Evolutionary conservation across 2,113 vertebrate species (phyloP).

Genomic region (Aix galericulata): DNA sequence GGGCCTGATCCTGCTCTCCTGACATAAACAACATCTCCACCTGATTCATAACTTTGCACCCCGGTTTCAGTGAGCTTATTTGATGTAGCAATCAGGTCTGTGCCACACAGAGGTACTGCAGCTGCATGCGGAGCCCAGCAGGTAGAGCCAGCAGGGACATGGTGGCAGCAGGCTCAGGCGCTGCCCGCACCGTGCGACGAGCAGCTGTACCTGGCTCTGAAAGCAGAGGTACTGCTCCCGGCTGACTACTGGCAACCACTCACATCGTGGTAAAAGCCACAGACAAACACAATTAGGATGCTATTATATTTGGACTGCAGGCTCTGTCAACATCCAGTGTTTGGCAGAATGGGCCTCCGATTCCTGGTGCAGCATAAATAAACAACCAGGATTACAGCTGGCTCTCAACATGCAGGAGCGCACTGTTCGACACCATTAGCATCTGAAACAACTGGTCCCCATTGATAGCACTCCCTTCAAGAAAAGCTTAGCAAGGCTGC

Average conservation of each 20-base stretch:
- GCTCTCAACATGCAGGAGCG: not conserved
- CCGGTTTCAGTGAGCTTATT: not conserved
- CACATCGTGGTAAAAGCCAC: not conserved
- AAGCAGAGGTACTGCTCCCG: not conserved
- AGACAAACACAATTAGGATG: not conserved
- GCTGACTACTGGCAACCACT: not conserved
- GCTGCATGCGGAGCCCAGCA: not conserved
- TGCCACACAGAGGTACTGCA: not conserved
- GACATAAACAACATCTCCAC: not conserved
- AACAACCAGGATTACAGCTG: conserved; percentile 52
- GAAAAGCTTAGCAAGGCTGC: conserved; percentile 28
- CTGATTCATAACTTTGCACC: not conserved
- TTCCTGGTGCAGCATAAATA: conserved; percentile 46
- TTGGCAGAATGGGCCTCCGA: conserved; percentile 27
- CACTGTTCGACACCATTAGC: conserved; percentile 25
- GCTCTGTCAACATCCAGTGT: not conserved
- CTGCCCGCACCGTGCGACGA: not conserved
- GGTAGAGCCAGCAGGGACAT: not conserved
- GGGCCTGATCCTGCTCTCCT: not conserved
- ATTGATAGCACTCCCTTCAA: conserved; percentile 11
- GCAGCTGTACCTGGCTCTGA: not conserved
- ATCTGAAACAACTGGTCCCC: conserved; percentile 43
- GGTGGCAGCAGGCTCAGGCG: not conserved
- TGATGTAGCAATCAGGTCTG: not conserved
- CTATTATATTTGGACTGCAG: not conserved